phyloP scores from a whole-genome alignment of 2,797 vertebrate species.

The Chloroceryle inda region DNA sequence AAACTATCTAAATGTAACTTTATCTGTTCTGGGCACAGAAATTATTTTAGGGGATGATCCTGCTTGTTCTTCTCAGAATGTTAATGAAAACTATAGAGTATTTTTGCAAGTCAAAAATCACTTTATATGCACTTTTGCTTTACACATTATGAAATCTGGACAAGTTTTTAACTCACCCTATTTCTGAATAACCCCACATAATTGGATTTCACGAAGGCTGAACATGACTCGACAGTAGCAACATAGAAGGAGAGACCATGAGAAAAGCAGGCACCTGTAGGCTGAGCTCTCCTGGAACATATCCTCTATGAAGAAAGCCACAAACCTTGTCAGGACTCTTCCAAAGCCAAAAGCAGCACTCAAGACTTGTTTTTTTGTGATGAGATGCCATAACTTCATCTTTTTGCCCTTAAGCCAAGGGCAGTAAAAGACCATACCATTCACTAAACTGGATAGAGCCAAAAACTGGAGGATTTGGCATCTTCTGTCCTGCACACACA shows the following conservation, averaged over 20 bases:
- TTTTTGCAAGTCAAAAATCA: not conserved
- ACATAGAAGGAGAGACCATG: not conserved
- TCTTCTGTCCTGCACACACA: not conserved
- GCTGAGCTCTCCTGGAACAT: accelerated
- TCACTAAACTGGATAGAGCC: not conserved
- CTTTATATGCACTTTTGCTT: not conserved
- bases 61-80: not conserved
- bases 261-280: not conserved
- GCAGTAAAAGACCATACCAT: not conserved
- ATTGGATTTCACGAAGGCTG: not conserved
- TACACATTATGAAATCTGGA: not conserved
- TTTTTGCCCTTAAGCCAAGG: not conserved
- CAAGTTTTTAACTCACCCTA: not conserved
- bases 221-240: accelerated
- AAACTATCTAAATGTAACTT: not conserved
- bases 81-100: not conserved
- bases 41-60: not conserved
- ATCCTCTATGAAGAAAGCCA: not conserved
- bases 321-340: not conserved
- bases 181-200: not conserved
- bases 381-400: not conserved
- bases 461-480: accelerated
- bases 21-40: not conserved
- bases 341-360: not conserved
- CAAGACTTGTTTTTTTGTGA: not conserved